Evolutionary conservation across 2,888 invertebrate species (phyloP), one percentile per base, ranked within the genome.

Genomic region (Axea sp.): DNA sequence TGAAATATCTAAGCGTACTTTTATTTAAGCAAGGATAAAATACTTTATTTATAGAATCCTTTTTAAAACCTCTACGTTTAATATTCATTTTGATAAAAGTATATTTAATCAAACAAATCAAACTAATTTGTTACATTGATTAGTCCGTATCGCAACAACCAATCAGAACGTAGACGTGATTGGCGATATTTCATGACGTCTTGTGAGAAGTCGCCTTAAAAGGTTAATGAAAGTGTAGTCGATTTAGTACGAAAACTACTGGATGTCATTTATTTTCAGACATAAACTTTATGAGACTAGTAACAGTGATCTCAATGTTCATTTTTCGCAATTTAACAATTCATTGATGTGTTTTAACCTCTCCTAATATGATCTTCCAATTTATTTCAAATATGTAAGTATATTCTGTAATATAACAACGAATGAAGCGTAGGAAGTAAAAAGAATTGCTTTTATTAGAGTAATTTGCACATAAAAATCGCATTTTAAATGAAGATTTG

Each of bases 181-280:
- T 60, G 45, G 47, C 37, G 26, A 37, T 59, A 59, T 39, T 37
- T 9, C 35, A n/a, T 47, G 41, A 41, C 55, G 55, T 62, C 41
- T 33, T 15, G 31, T 71, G 71, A 49, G 8, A 57, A 71, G 55
- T 64, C 62, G 55, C 62, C 71, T n/a, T 71, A 64, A 71, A 57
- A 55, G 57, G 49, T 41, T 64, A 71, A 64, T 71, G 71, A 64
- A 71, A 71, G 71, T 64, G 57, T 41, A 64, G 71, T 55, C 64
- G 71, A 71, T 62, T 71, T 35, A 17, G 57, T 71, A 64, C 14
- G 55, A 62, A 71, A 71, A 55, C 28, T 39, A 39, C 53, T 69
- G 68, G 14, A 51, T 68, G 37, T 53, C 62, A 60, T 53, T 60
- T 69, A 60, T 53, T 60, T 69, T 69, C 53, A 53, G 31, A 53